Evolutionary conservation across 2,888 invertebrate species (phyloP), one percentile per base, ranked within the genome.

Genomic region (Dasypogon diadema): DNA sequence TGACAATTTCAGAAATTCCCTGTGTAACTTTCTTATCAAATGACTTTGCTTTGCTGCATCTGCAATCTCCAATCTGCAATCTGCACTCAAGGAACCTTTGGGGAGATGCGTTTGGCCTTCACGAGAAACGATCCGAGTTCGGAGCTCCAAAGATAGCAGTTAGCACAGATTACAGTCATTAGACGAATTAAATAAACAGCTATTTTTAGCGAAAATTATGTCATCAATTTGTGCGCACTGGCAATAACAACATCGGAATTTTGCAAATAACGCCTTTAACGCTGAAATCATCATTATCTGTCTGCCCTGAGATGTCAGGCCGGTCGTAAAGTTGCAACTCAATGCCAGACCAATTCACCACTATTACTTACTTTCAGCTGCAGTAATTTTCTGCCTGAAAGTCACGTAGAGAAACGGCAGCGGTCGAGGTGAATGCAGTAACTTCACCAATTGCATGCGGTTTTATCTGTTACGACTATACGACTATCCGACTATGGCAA

Each of bases 131-230:
- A 8, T 30, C 30, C 4, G 30, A 30, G 30, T 5, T 5, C 30
- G 3, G n/a, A n/a, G n/a, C 30, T 30, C 26, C 24, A 18, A 2
- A 58, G 24, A 65, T 16, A 65, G 65, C 34, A 58, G 60, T 37
- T 37, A 34, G n/a, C 21, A 22, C 18, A 42, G 46, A 65, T 65
- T 46, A 46, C 18, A 65, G 46, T 46, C 21, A 65, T 65, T 46
- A 65, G 22, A 18, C n/a, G 65, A 65, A 65, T 65, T 65, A 65
- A 65, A 65, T 65, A 65, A 65, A 65, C 46, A 65, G 65, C 65
- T 65, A 65, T 65, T 65, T 65, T 42, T 65, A 48, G 42, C 46
- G 46, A 65, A 46, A 65, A 65, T 65, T 65, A 65, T 65, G 48
- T 65, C 48, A 65, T 65, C 48, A 65, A 65, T 65, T 65, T 24